Evolutionary conservation across 2,113 vertebrate species (phyloP), one percentile per base, ranked within the genome.

Genomic region (Natator depressus): DNA sequence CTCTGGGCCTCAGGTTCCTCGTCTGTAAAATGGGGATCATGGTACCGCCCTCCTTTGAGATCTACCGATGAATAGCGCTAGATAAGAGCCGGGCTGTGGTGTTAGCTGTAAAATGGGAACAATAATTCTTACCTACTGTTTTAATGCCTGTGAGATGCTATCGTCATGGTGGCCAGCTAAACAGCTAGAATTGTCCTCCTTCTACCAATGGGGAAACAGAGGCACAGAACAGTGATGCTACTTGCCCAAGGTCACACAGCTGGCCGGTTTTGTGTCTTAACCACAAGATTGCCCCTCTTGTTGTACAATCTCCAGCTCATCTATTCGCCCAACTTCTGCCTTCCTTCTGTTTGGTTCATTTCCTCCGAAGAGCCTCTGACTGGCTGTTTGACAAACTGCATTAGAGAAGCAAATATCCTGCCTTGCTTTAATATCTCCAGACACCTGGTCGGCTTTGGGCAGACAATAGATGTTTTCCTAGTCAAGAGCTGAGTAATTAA

Each of bases 401-500:
- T 10, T 3, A 7, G 42, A 2, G 22, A 17, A 38, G 80, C 51
- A 13, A n/a, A 16, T 14, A 53, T n/a, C 80, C 80, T 46, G 8
- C 22, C n/a, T 27, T 27, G 13, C 25, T 38, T n/a, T 53, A 3
- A 11, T 8, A 12, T 24, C n/a, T 10, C 51, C 51, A 27, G 51
- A 7, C 35, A 11, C 51, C 51, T 53, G 31, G 6, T 22, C 20
- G 3, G 35, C 78, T 35, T 1, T 1, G 57, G 29, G 1, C 31
- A 31, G 10, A 11, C 25, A 1, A 35, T 4, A 49, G 53, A 42
- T 17, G 20, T 50, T 87, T 89, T 84, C 46, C 80, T n/a, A 4
- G 46, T 4, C 25, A 50, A 0, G 49, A 4, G 3, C 24, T 3
- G 0, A 65, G 76, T 24, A 0, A 0, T 38, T 69, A 5, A 8